Evolutionary conservation across 92 coral and sea anemone species (phyloP).

Genomic region (Metridium senile): DNA sequence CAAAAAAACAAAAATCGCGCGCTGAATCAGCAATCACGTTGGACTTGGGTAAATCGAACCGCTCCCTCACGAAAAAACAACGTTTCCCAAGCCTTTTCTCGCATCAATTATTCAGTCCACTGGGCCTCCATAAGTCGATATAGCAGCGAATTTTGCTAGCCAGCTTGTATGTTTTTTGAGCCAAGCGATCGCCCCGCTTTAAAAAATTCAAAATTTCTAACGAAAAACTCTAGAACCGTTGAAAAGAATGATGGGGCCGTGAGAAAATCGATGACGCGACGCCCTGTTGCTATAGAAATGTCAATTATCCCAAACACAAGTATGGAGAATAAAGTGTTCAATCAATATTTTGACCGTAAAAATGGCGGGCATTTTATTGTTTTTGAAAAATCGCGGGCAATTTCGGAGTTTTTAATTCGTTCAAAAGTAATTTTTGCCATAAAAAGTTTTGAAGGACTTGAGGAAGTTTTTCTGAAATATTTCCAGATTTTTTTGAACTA

Average conservation of each 20-base stretch:
- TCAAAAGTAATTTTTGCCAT: slow-evolving; percentile 3
- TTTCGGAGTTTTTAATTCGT: background rate
- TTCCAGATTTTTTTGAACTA: background rate
- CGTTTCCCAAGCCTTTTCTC: slow-evolving; percentile 68
- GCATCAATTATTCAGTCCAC: slow-evolving; percentile 87
- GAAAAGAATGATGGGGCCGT: slow-evolving; percentile 88
- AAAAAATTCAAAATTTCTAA: slow-evolving; percentile 99
- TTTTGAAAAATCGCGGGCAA: slow-evolving; percentile 36
- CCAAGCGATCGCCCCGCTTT: slow-evolving; percentile 88
- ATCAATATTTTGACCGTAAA: slow-evolving; percentile 44
- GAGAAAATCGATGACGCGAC: slow-evolving; percentile 99
- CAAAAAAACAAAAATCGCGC: slow-evolving; percentile 99
- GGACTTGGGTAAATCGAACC: slow-evolving; percentile 88
- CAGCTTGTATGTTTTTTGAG: slow-evolving; percentile 63
- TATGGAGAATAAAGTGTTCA: slow-evolving; percentile 74
- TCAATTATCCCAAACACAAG: slow-evolving; percentile 58
- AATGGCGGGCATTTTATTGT: slow-evolving; percentile 42
- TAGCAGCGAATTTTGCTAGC: slow-evolving; percentile 50
- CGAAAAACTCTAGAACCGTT: slow-evolving; percentile 99
- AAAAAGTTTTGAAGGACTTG: background rate
- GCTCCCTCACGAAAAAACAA: slow-evolving; percentile 87
- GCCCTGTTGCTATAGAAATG: slow-evolving; percentile 96
- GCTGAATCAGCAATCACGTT: slow-evolving; percentile 99
- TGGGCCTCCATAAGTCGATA: slow-evolving; percentile 65
- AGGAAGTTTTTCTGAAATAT: background rate